Conservation (phyloP, 2,888 invertebrate genomes). For the Sinopyrophorus schimmeli region DNA sequence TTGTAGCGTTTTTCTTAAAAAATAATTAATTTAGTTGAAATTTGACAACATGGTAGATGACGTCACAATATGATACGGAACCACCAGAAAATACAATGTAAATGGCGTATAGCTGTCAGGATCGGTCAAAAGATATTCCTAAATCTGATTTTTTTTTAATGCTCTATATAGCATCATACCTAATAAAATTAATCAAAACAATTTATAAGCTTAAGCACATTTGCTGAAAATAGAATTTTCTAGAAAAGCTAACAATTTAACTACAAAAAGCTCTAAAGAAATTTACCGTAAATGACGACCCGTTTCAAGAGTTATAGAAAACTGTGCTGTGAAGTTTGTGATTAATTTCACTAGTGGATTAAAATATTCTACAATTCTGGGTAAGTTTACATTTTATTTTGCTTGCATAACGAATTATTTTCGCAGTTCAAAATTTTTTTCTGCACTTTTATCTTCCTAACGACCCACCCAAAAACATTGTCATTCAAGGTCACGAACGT, state of each 20-base stretch:
- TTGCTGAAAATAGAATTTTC: constrained; percentile 37
- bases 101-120: constrained; percentile 54
- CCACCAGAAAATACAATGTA: constrained; percentile 29
- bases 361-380: constrained; percentile 32
- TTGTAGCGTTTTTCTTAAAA: too few species aligned
- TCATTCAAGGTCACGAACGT: constrained; percentile 51
- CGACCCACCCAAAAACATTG: constrained; percentile 49
- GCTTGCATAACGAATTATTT: constrained; percentile 6
- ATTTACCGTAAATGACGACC: constrained; percentile 28
- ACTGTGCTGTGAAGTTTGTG: constrained; percentile 36
- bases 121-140: constrained; percentile 47
- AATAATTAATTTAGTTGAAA: constrained; percentile 2
- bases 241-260: constrained; percentile 22
- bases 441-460: constrained; percentile 17
- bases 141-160: constrained; percentile 49
- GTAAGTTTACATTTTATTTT: constrained; percentile 42
- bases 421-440: constrained; percentile 6
- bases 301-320: constrained; percentile 28
- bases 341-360: constrained; percentile 34
- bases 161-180: constrained; percentile 52
- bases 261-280: constrained; percentile 17
- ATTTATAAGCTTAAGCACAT: constrained; percentile 34
- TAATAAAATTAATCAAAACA: constrained; percentile 39
- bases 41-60: constrained; percentile 20
- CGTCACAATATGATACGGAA: constrained; percentile 13